Evolutionary conservation across 2,113 vertebrate species (phyloP).

Genomic region (rabbit (Oryctolagus cuniculus)): mOryCun1.1 NC_091435.1:32572001-32572500

Average conservation of each 20-base stretch:
- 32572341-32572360: background rate
- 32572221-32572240: background rate
- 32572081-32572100: background rate
- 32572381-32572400: background rate
- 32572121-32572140: background rate
- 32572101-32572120: background rate
- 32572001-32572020: slow-evolving; percentile 60
- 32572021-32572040: slow-evolving; percentile 60
- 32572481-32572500: background rate
- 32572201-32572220: slow-evolving; percentile 56
- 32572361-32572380: background rate
- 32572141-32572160: background rate
- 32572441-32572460: background rate
- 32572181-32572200: slow-evolving; percentile 2
- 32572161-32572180: background rate
- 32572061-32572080: slow-evolving; percentile 46
- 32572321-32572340: background rate
- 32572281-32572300: background rate
- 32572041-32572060: slow-evolving; percentile 31
- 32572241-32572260: background rate
- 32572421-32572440: too few relatives aligned
- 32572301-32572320: background rate
- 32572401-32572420: background rate
- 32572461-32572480: background rate
- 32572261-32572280: background rate